Base-by-base conservation (phyloP, 2,113 vertebrate species). In the Ivindomyrus marchei region DNA sequence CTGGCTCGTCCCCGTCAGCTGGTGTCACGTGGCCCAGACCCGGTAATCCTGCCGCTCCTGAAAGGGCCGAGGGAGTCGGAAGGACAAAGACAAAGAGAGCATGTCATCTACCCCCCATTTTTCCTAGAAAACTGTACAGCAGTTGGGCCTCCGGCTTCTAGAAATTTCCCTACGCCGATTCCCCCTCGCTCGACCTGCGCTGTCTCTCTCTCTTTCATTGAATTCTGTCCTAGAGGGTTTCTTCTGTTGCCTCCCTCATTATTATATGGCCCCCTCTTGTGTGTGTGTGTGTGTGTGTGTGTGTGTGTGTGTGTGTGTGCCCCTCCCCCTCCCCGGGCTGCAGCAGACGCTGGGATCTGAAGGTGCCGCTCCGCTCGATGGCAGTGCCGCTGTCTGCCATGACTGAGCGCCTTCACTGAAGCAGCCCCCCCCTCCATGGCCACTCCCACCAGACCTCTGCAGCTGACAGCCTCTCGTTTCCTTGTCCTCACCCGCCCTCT, bases 201-300 rank as follows among this genome's bases (percentile, higher is more conserved):
- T 47, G 39, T 31, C 58, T 88, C 58, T 89, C 88, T 77, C 45
- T 77, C 88, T 84, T 21, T 62, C 42, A 87, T 74, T 90, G 47
- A 90, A 90, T 90, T 49, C 46, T 66, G 17, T 90, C 89, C 52
- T n/a, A 50, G 46, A 80, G 85, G 36, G 85, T 42, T 90, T 62
- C 46, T 88, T 85, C 52, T 90, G 50, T 46, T 80, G n/a, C 49
- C 31, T 58, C 36, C 62, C n/a, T 91, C 66, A 83, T 88, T 91
- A 86, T 46, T 42, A 77, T 88, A 70, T 50, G 8, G 24, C 85
- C 62, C 85, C 70, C 89, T 42, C 87, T 3, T 70, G 62, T 70
- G 62, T 70, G 62, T 70, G n/a, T 70, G 62, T 31, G 62, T 70
- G 62, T 70, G n/a, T 31, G 62, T 50, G 87, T 58, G 42, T 6